Base-by-base conservation (phyloP, 2,888 invertebrate species). In the Esperia sulphurella region DNA sequence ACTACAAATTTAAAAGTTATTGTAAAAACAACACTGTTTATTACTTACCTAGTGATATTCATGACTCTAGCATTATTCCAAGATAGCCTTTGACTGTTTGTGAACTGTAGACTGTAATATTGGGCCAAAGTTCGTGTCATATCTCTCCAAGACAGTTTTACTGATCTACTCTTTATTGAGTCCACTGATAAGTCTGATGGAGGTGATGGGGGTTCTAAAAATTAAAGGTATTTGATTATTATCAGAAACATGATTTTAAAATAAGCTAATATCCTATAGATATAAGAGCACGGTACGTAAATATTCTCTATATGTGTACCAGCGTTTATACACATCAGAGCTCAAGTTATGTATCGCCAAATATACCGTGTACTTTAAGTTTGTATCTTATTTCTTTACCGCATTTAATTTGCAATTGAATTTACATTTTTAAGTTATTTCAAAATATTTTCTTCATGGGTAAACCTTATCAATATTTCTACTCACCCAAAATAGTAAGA, bases 121-220 rank as follows among this genome's bases (percentile, higher is more conserved):
- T 89, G 85, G 0, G 90, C 88, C 1, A 88, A 59, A 0, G 87
- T 71, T 1, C 83, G 66, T 0, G 81, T 57, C 56, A 76, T 74
- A 14, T 90, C 88, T 9, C 89, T 66, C 90, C 90, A 90, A 0
- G 90, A 90, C 0, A 90, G 45, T 41, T 80, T 83, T 6, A 82
- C 87, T 28, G 84, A 83, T 37, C 90, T 71, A 52, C 88, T 87
- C 49, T 76, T 83, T 13, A 89, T 73, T 0, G 79, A 87, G 54
- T 90, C 90, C 31, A 90, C 80, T 14, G 87, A 83, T 29, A 90
- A 46, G 43, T 90, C 90, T 3, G 83, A 71, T 1, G 90, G 90
- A 0, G 89, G 84, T 0, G 73, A 61, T 0, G 90, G 90, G 0
- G 90, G 90, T 58, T 90, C 90, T 90, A 64, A 9, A 30, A 43